Evolutionary conservation across 1,140 invertebrate species (phyloP).

Genomic region (Drosophila punjabiensis): DNA sequence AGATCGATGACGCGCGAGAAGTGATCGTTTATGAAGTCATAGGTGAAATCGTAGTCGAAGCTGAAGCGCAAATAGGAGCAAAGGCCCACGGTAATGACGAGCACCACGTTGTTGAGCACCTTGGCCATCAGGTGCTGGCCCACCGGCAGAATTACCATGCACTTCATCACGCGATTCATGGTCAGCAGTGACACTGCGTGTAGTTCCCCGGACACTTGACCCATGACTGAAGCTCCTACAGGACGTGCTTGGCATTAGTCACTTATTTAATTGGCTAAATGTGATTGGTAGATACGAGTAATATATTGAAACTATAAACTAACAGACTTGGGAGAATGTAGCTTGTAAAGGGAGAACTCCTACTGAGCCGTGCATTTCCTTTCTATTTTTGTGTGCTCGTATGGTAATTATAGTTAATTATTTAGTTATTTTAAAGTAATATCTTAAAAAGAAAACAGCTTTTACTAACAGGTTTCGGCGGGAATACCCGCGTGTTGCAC

Average conservation of each 20-base stretch:
- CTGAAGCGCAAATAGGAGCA: slow-evolving; percentile 22
- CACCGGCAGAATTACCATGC: slow-evolving; percentile 35
- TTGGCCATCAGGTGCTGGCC: slow-evolving; percentile 6
- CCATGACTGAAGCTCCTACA: slow-evolving; percentile 47
- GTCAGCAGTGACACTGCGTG: slow-evolving; percentile 42
- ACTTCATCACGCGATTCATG: slow-evolving; percentile 52
- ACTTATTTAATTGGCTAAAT: slow-evolving; percentile 40
- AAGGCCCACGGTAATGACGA: background rate
- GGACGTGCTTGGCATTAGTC: background rate
- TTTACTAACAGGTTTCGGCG: slow-evolving; percentile 28
- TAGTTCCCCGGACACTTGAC: slow-evolving; percentile 43
- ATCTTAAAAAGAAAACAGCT: background rate
- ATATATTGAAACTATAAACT: background rate
- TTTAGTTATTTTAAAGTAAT: no score
- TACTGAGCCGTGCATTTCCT: no score
- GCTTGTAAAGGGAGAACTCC: background rate
- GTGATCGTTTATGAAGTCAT: slow-evolving; percentile 49
- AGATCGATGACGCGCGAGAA: slow-evolving; percentile 57
- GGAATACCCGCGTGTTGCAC: background rate
- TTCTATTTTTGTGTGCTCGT: background rate
- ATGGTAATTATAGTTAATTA: background rate
- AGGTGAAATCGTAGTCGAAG: slow-evolving; percentile 56
- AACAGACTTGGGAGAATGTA: no score
- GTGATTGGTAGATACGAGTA: background rate
- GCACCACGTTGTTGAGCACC: slow-evolving; percentile 7